Percentiles rank a stretch among this genome's conserved stretches.
phyloP scores from a whole-genome alignment of 2,113 vertebrate genomes.

The Probosciger aterrimus region DNA sequence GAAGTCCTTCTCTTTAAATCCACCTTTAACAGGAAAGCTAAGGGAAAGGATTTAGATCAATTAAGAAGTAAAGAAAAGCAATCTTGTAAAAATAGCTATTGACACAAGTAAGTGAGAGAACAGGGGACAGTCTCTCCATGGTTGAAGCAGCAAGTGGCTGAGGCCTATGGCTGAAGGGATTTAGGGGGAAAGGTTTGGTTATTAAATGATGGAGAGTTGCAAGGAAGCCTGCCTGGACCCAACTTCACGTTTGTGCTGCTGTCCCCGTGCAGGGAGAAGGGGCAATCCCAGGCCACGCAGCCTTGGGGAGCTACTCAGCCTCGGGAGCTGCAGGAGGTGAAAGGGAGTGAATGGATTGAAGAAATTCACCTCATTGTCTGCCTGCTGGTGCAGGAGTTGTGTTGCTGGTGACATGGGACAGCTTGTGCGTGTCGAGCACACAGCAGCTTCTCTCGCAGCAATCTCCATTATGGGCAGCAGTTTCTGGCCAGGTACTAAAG shows the following conservation, averaged over 20 bases:
- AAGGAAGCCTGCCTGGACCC: background rate
- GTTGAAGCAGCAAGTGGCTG: background rate
- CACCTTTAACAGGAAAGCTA: constrained; percentile 70
- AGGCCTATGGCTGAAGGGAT: background rate
- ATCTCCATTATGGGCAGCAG: rapidly evolving
- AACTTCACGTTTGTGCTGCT: background rate
- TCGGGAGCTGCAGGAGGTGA: background rate
- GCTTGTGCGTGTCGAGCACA: rapidly evolving
- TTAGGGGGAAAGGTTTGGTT: background rate
- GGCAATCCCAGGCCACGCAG: rapidly evolving
- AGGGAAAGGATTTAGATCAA: constrained; percentile 71
- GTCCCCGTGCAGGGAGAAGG: background rate
- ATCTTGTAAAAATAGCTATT: constrained; percentile 52
- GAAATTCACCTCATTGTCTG: background rate
- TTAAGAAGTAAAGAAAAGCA: constrained; percentile 62
- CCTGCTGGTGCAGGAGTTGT: rapidly evolving
- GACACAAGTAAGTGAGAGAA: constrained; percentile 5
- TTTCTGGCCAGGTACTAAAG: background rate
- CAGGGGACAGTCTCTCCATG: background rate
- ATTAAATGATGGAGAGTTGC: background rate
- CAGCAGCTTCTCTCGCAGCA: rapidly evolving
- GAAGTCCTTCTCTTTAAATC: constrained; percentile 68
- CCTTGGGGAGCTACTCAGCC: background rate
- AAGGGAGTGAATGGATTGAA: background rate
- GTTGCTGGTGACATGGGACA: background rate